Conservation (phyloP, 2,797 vertebrate species). For the Rhyacichthys aspro region DNA sequence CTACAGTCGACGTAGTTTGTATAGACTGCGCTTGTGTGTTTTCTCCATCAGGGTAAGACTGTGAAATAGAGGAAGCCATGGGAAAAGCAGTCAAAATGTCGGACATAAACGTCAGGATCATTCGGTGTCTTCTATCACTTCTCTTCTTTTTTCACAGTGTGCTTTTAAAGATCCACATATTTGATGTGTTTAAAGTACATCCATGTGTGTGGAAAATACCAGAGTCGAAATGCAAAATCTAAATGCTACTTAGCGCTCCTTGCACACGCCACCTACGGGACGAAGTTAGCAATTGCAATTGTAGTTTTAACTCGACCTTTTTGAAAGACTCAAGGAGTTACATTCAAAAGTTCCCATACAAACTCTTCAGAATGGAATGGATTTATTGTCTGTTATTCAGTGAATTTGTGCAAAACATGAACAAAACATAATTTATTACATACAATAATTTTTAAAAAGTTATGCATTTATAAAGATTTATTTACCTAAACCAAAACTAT, state of each 20-base stretch:
- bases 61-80: constrained; percentile 5
- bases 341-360: too few relatives aligned
- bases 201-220: constrained; percentile 3
- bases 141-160: background rate
- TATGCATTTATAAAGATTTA: too few relatives aligned
- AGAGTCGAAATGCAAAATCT: background rate
- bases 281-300: too few relatives aligned
- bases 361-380: too few relatives aligned
- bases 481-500: too few relatives aligned
- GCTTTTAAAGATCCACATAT: background rate
- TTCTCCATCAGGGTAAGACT: constrained; percentile 17
- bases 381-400: too few relatives aligned
- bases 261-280: background rate
- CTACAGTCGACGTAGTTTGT: constrained; percentile 1
- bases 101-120: constrained; percentile 13
- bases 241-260: background rate
- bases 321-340: too few relatives aligned
- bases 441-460: too few relatives aligned
- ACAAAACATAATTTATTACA: too few relatives aligned
- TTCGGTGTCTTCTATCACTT: constrained; percentile 5
- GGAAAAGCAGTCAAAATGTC: constrained; percentile 3
- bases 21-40: constrained; percentile 16
- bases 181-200: background rate
- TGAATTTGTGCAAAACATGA: too few relatives aligned
- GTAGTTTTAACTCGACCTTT: too few relatives aligned